phyloP scores from a whole-genome alignment of 1,140 invertebrate species.

The Zaprionus ghesquierei region DNA sequence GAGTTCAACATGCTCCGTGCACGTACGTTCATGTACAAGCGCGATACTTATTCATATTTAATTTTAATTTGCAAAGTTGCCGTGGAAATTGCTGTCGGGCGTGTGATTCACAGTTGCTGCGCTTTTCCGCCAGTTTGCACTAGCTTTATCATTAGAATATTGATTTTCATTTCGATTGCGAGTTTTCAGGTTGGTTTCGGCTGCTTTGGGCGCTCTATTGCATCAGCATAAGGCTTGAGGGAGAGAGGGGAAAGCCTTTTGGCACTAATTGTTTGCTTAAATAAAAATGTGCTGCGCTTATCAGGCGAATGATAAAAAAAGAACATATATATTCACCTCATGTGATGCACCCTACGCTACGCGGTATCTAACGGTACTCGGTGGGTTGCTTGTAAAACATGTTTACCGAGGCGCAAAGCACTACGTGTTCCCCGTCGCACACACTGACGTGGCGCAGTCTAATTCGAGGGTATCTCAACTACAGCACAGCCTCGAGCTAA shows the following conservation, averaged over 20 bases:
- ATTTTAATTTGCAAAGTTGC: slow-evolving; percentile 54
- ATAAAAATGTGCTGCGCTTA: not conserved
- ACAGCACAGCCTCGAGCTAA: not conserved
- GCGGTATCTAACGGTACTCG: not conserved
- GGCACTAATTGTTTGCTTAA: not conserved
- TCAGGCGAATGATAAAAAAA: not conserved
- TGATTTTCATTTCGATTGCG: not conserved
- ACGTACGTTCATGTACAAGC: not conserved
- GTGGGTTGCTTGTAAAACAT: not conserved
- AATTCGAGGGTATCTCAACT: slow-evolving; percentile 24
- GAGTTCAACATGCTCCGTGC: not conserved
- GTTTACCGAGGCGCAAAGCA: not conserved
- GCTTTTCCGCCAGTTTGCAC: slow-evolving; percentile 1
- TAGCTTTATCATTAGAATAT: not conserved
- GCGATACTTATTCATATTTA: slow-evolving; percentile 41
- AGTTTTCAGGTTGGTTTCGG: not conserved
- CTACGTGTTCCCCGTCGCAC: slow-evolving; percentile 32
- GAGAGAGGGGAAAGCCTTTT: not conserved
- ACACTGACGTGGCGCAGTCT: slow-evolving; percentile 18
- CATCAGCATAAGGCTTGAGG: not conserved
- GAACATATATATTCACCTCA: slow-evolving; percentile 4
- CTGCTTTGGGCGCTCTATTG: not conserved
- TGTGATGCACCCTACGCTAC: not conserved
- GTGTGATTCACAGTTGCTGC: slow-evolving; percentile 20
- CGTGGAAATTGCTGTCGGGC: slow-evolving; percentile 22